Percentiles rank a stretch among this genome's conserved stretches.
Conservation (phyloP, 2,797 vertebrate species). For the Hoplostethus atlanticus region DNA sequence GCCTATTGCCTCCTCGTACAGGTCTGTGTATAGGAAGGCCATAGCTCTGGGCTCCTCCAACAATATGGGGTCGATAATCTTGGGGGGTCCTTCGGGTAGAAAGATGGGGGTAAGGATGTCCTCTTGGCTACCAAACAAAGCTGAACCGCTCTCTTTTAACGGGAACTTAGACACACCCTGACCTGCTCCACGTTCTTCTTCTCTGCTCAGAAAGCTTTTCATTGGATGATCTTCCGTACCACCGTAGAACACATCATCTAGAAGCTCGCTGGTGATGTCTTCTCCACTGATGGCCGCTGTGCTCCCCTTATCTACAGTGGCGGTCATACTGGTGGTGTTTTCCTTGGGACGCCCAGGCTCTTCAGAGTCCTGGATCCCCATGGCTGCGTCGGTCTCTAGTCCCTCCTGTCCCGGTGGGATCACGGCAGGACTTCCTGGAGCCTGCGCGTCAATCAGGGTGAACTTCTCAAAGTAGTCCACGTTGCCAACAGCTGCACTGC, state of each 20-base stretch:
- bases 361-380: constrained; percentile 15
- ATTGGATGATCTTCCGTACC: constrained; percentile 46
- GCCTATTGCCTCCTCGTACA: constrained; percentile 90
- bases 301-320: constrained; percentile 45
- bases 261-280: constrained; percentile 81
- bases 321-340: constrained; percentile 4
- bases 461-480: constrained; percentile 95
- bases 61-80: constrained; percentile 88
- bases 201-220: constrained; percentile 51
- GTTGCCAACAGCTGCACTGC: constrained; percentile 63
- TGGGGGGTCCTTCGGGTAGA: constrained; percentile 87
- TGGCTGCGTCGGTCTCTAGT: constrained; percentile 25
- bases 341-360: background rate
- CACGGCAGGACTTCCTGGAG: constrained; percentile 77
- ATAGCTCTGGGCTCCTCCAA: constrained; percentile 93
- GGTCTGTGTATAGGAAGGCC: constrained; percentile 92
- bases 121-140: constrained; percentile 89
- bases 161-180: constrained; percentile 52
- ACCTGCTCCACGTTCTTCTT: constrained; percentile 30
- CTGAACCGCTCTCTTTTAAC: constrained; percentile 83
- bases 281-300: constrained; percentile 69
- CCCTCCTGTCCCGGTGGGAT: constrained; percentile 54
- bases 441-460: constrained; percentile 86
- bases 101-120: constrained; percentile 88
- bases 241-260: constrained; percentile 92